Evolutionary conservation across 2,888 invertebrate genomes (phyloP).

Genomic region (Agrochola circellaris): DNA sequence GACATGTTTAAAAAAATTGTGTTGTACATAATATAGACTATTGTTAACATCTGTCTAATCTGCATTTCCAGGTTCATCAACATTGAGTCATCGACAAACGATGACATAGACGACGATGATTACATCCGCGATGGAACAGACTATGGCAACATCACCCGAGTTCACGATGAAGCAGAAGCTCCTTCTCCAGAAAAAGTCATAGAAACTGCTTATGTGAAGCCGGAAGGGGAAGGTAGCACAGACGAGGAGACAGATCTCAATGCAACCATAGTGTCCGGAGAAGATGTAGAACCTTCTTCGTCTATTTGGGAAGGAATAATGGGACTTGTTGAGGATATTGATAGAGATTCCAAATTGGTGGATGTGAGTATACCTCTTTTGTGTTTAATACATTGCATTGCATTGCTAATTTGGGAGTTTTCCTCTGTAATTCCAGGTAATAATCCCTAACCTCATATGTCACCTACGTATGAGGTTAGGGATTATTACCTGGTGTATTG

Average conservation of each 20-base stretch:
- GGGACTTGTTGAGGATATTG: constrained; percentile 85
- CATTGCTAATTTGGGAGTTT: neutral
- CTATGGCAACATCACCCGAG: constrained; percentile 84
- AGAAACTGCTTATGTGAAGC: constrained; percentile 80
- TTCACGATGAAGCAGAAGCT: constrained; percentile 78
- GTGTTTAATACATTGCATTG: neutral
- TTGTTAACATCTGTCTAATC: neutral
- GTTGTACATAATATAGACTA: neutral
- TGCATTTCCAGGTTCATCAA: constrained; percentile 90
- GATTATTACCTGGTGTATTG: neutral
- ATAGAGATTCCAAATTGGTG: constrained; percentile 78
- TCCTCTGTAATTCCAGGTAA: too few relatives aligned
- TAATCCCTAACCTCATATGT: too few relatives aligned
- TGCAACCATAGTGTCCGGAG: constrained; percentile 82
- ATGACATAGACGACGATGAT: constrained; percentile 90
- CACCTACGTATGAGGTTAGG: too few relatives aligned
- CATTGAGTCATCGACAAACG: constrained; percentile 93
- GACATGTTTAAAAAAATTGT: neutral
- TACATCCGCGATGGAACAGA: constrained; percentile 87
- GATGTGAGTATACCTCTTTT: constrained; percentile 78
- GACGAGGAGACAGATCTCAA: constrained; percentile 82
- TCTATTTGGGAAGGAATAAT: constrained; percentile 87
- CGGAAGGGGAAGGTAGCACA: constrained; percentile 76
- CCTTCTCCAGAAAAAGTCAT: constrained; percentile 72
- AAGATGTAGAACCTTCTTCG: constrained; percentile 79